Evolutionary conservation across 2,113 vertebrate species (phyloP).

Genomic region (Glaucomys volans): DNA sequence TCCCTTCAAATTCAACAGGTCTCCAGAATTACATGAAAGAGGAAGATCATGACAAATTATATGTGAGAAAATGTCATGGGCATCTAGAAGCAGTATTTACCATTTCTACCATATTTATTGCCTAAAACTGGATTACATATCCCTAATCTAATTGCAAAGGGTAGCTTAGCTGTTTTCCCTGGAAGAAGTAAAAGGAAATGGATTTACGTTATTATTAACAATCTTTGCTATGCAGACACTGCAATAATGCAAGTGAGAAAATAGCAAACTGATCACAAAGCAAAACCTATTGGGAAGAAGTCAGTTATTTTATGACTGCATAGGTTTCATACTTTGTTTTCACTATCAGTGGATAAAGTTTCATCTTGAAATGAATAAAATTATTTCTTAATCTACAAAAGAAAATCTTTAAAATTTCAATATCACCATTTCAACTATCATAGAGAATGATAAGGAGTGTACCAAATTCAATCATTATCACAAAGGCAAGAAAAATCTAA

Average conservation of each 20-base stretch:
- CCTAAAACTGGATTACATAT: neutral
- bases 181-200: neutral
- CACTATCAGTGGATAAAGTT: neutral
- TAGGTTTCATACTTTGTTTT: neutral
- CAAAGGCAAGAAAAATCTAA: neutral
- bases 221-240: neutral
- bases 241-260: neutral
- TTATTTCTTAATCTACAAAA: neutral
- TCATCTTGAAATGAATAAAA: neutral
- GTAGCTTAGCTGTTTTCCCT: neutral
- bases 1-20: neutral
- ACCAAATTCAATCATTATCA: neutral
- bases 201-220: neutral
- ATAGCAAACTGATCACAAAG: neutral
- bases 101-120: neutral
- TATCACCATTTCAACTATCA: slow-evolving; percentile 42
- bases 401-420: slow-evolving; percentile 18
- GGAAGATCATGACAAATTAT: neutral
- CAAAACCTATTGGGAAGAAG: neutral
- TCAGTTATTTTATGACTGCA: neutral
- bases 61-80: neutral
- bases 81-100: neutral
- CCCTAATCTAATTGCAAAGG: neutral
- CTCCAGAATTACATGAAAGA: neutral
- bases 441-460: neutral